phyloP scores from a whole-genome alignment of 1,140 invertebrate genomes.

The Aphaenogaster rudis region DNA sequence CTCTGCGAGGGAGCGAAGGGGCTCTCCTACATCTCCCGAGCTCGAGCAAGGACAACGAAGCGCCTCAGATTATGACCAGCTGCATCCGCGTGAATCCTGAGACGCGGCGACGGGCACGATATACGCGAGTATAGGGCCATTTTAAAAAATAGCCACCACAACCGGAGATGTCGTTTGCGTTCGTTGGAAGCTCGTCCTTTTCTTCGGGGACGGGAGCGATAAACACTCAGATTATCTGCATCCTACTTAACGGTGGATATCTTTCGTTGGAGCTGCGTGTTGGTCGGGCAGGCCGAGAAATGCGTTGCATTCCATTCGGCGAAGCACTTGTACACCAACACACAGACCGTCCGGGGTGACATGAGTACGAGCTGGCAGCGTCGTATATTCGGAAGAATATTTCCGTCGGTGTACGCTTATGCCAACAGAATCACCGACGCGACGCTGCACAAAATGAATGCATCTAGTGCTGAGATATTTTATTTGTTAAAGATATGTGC shows the following conservation, averaged over 20 bases:
- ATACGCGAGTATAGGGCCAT: background rate
- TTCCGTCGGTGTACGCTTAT: constrained; percentile 60
- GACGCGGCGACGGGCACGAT: background rate
- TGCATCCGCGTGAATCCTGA: constrained; percentile 37
- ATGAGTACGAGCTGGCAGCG: constrained; percentile 48
- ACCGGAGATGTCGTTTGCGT: constrained; percentile 57
- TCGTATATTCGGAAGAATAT: constrained; percentile 75
- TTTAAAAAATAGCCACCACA: constrained; percentile 55
- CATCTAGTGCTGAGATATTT: constrained; percentile 63
- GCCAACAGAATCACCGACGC: constrained; percentile 20
- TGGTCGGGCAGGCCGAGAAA: constrained; percentile 34
- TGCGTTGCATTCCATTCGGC: constrained; percentile 65
- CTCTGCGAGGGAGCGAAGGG: constrained; percentile 44
- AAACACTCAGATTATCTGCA: constrained; percentile 83
- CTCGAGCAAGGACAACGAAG: constrained; percentile 22
- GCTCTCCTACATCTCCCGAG: constrained; percentile 31
- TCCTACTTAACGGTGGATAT: constrained; percentile 72
- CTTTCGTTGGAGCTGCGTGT: constrained; percentile 49
- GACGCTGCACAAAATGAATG: constrained; percentile 46
- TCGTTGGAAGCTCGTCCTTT: constrained; percentile 72
- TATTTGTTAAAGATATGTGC: constrained; percentile 45
- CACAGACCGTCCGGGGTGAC: constrained; percentile 15
- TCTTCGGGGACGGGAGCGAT: constrained; percentile 70
- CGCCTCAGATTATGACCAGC: constrained; percentile 54
- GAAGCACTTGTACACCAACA: constrained; percentile 35